Conservation (phyloP, 2,888 invertebrate genomes). For the Hololepta plana region DNA sequence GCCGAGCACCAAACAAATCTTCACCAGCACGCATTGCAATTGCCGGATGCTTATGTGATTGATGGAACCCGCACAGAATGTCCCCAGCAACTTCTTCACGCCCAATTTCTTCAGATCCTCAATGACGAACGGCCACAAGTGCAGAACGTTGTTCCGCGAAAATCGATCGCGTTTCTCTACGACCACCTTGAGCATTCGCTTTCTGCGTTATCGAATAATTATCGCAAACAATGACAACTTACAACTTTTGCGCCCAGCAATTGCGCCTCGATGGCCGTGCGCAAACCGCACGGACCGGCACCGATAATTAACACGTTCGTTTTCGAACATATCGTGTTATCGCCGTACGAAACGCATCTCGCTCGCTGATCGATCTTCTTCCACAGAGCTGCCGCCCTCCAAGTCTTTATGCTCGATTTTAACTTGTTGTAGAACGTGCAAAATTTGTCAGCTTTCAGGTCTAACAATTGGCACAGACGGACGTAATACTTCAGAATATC, state of each 20-base stretch:
- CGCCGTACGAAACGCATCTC: constrained; percentile 78
- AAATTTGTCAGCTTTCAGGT: constrained; percentile 61
- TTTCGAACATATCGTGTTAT: constrained; percentile 65
- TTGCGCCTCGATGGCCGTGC: constrained; percentile 92
- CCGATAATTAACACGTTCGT: constrained; percentile 86
- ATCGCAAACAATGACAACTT: constrained; percentile 19
- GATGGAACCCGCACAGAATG: constrained; percentile 95
- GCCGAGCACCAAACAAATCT: constrained; percentile 84
- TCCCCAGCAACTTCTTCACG: constrained; percentile 96
- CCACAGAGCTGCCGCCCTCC: constrained; percentile 96
- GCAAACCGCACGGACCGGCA: constrained; percentile 87
- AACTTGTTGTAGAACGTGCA: constrained; percentile 79
- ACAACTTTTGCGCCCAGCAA: constrained; percentile 88
- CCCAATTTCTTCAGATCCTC: constrained; percentile 85
- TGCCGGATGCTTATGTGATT: constrained; percentile 97
- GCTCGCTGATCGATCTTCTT: constrained; percentile 89
- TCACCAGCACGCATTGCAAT: constrained; percentile 87
- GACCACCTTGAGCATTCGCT: constrained; percentile 45
- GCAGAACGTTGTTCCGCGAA: constrained; percentile 91
- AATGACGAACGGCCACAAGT: constrained; percentile 96
- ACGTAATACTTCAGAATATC: too few species aligned
- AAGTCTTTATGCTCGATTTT: constrained; percentile 63
- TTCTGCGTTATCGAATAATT: too few species aligned
- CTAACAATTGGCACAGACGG: constrained; percentile 75
- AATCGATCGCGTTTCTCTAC: constrained; percentile 90